Evolutionary conservation across 2,888 invertebrate species (phyloP).

Genomic region (Oligia fasciuncula): DNA sequence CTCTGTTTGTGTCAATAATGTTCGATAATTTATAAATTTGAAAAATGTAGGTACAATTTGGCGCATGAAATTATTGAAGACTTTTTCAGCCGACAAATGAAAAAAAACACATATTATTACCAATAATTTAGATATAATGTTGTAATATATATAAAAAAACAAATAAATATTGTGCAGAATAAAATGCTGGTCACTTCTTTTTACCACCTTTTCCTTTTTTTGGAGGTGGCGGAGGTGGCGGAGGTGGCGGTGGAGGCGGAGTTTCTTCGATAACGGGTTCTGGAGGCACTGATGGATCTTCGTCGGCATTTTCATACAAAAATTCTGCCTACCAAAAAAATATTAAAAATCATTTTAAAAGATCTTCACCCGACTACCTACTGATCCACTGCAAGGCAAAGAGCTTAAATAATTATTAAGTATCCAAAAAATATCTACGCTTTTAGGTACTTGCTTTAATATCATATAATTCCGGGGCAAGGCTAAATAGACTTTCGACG

Average conservation of each 20-base stretch:
- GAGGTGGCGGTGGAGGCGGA: conserved; percentile 53
- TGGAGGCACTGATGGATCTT: conserved; percentile 83
- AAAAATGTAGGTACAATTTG: background rate
- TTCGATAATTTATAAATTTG: background rate
- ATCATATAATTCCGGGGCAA: conserved; percentile 81
- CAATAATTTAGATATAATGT: conserved; percentile 10
- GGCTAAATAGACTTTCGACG: conserved; percentile 79
- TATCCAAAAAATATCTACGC: background rate
- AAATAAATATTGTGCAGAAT: background rate
- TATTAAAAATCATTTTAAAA: background rate
- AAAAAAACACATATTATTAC: conserved; percentile 20
- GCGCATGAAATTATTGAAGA: background rate
- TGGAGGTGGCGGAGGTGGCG: conserved; percentile 49
- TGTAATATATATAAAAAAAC: background rate
- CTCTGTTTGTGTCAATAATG: background rate
- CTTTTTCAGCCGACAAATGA: background rate
- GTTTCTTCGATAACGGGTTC: conserved; percentile 53
- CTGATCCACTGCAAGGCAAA: background rate
- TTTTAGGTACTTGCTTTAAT: conserved; percentile 71
- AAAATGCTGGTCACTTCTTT: conserved; percentile 55
- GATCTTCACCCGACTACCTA: background rate
- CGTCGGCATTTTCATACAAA: conserved; percentile 81
- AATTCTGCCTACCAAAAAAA: conserved; percentile 75
- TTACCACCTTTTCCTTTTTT: conserved; percentile 44
- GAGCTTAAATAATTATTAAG: background rate